Percentiles rank a stretch among this genome's conserved stretches.
Conservation (phyloP, 2,888 invertebrate species). For the Piscicola geometra region DNA sequence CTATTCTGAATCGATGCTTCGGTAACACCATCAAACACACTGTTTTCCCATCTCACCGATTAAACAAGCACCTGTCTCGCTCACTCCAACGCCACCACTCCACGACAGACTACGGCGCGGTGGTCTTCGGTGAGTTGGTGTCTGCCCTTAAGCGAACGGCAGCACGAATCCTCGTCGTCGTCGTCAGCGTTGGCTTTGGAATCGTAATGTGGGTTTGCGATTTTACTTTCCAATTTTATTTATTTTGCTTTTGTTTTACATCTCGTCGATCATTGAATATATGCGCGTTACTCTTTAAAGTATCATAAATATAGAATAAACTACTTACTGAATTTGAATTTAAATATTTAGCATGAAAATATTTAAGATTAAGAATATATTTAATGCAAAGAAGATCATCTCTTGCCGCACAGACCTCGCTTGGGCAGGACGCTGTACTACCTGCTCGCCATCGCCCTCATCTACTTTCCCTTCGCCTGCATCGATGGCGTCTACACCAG, state of each 20-base stretch:
- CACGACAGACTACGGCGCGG: slow-evolving; percentile 65
- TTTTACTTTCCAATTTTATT: slow-evolving; percentile 9
- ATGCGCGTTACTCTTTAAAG: too few relatives aligned
- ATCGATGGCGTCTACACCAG: slow-evolving; percentile 80
- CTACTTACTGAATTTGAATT: too few relatives aligned
- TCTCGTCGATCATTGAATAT: neutral
- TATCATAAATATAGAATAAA: too few relatives aligned
- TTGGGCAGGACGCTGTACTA: slow-evolving; percentile 82
- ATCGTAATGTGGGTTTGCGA: slow-evolving; percentile 74
- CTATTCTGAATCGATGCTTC: slow-evolving; percentile 48
- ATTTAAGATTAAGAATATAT: too few relatives aligned
- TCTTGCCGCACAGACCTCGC: slow-evolving; percentile 67
- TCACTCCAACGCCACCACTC: too few relatives aligned
- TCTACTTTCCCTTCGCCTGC: slow-evolving; percentile 79
- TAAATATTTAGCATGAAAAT: too few relatives aligned
- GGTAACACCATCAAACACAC: too few relatives aligned
- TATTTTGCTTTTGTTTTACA: neutral
- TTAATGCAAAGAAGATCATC: too few relatives aligned
- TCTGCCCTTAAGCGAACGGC: slow-evolving; percentile 85
- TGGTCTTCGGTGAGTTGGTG: slow-evolving; percentile 80
- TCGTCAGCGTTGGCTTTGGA: slow-evolving; percentile 89
- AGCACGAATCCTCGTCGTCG: slow-evolving; percentile 86
- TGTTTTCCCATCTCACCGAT: neutral
- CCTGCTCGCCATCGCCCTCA: slow-evolving; percentile 74
- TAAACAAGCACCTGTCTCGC: neutral